These are phyloP conservation scores for Tolypeutes matacus DNA, from an alignment of 2,797 vertebrate species.

Conservation along the genomic window DNA sequence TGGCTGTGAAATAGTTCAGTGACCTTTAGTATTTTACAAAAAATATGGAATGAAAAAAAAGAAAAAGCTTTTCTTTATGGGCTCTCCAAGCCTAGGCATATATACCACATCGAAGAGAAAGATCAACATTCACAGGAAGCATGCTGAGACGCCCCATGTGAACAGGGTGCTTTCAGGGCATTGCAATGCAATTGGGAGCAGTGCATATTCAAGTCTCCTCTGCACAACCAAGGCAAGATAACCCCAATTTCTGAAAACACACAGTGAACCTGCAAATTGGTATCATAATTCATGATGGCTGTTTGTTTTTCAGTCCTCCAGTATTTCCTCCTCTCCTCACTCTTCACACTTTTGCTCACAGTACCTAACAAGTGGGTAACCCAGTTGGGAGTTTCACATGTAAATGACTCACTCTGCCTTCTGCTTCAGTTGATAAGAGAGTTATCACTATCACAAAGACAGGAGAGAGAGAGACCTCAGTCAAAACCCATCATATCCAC, in stretches of 20 bases:
- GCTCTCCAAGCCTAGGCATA: background rate
- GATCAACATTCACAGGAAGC: background rate
- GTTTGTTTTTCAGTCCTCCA: background rate
- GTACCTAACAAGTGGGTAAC: background rate
- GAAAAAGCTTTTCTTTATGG: background rate
- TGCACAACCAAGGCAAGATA: background rate
- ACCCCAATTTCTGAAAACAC: background rate
- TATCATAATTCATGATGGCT: background rate
- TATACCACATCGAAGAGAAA: background rate
- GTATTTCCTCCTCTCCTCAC: background rate
- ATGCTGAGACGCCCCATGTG: background rate
- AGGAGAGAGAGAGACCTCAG: background rate
- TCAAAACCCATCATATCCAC: background rate
- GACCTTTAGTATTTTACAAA: background rate
- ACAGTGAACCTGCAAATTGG: background rate
- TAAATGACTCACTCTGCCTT: background rate
- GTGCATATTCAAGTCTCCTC: background rate
- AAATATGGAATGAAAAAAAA: background rate
- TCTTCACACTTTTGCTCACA: background rate
- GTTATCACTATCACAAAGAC: background rate
- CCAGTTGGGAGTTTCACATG: background rate
- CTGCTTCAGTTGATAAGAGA: background rate
- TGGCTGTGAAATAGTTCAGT: background rate
- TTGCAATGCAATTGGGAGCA: background rate
- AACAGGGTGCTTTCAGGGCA: background rate